Percentiles rank a stretch among this genome's conserved stretches.
These are phyloP conservation scores for Mustela erminea DNA, from an alignment of 2,797 vertebrate species.

Conservation along the genomic window DNA sequence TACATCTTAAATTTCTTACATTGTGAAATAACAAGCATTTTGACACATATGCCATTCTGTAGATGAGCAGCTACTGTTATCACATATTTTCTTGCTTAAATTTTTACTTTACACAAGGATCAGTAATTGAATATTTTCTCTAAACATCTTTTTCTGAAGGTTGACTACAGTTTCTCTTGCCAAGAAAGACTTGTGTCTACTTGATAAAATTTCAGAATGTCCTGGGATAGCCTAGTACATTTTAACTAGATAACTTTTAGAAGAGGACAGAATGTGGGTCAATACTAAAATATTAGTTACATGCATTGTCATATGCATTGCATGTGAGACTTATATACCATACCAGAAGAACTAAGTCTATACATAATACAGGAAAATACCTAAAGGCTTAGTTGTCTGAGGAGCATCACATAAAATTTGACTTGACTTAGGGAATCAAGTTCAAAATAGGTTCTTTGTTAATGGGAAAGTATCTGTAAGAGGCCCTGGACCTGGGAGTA, in stretches of 20 bases:
- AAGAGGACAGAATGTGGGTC: background rate
- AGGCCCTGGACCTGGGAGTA: background rate
- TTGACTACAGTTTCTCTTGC: slow-evolving; percentile 37
- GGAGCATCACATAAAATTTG: slow-evolving; percentile 1
- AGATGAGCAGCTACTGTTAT: background rate
- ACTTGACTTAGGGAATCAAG: slow-evolving; percentile 36
- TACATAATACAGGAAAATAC: background rate
- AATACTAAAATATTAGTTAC: background rate
- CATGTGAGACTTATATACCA: background rate
- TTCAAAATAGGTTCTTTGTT: slow-evolving; percentile 5
- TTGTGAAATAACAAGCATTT: slow-evolving; percentile 9
- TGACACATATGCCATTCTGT: background rate
- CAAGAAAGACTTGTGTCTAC: slow-evolving; percentile 34
- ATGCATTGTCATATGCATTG: background rate
- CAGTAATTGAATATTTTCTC: slow-evolving; percentile 21
- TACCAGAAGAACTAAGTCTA: background rate
- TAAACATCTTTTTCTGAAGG: background rate
- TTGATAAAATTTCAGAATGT: slow-evolving; percentile 58
- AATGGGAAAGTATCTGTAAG: background rate
- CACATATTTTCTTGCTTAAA: slow-evolving; percentile 33
- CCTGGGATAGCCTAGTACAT: background rate
- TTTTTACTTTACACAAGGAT: slow-evolving; percentile 54
- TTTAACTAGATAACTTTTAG: slow-evolving; percentile 54
- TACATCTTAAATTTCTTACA: slow-evolving; percentile 12
- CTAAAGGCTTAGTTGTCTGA: background rate